phyloP scores from a whole-genome alignment of 1,140 invertebrate genomes.

The Aethina tumida region DNA sequence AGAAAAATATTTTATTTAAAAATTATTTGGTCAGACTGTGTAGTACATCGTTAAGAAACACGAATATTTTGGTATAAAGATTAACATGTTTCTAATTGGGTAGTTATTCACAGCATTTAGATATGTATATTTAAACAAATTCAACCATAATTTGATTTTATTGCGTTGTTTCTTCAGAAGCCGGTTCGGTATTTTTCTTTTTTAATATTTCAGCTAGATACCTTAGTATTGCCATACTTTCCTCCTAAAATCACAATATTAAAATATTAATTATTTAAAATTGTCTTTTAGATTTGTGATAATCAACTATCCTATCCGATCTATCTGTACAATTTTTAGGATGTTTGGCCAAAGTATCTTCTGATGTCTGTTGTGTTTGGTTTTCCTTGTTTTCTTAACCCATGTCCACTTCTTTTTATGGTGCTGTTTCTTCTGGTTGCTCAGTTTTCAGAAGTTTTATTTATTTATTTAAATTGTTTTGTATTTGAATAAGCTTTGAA shows the following conservation, averaged over 20 bases:
- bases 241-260: slow-evolving; percentile 55
- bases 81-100: too few species aligned
- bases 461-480: too few species aligned
- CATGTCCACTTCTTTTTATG: slow-evolving; percentile 39
- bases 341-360: slow-evolving; percentile 73
- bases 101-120: too few species aligned
- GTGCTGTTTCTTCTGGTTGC: slow-evolving; percentile 36
- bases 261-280: slow-evolving; percentile 7
- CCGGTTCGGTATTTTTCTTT: too few species aligned
- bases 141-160: slow-evolving; percentile 12
- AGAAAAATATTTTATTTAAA: too few species aligned
- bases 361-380: slow-evolving; percentile 83
- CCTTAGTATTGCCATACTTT: slow-evolving; percentile 84
- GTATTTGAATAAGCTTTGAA: too few species aligned
- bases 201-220: slow-evolving; percentile 79
- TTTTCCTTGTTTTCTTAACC: slow-evolving; percentile 38
- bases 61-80: too few species aligned
- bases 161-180: too few species aligned
- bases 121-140: too few species aligned
- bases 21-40: too few species aligned
- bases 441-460: slow-evolving; percentile 50
- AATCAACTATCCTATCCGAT: slow-evolving; percentile 86
- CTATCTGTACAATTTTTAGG: slow-evolving; percentile 77
- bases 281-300: slow-evolving; percentile 76
- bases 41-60: too few species aligned